Conservation (phyloP, 1,140 invertebrate species). For the Laodelphax striatellus region DNA sequence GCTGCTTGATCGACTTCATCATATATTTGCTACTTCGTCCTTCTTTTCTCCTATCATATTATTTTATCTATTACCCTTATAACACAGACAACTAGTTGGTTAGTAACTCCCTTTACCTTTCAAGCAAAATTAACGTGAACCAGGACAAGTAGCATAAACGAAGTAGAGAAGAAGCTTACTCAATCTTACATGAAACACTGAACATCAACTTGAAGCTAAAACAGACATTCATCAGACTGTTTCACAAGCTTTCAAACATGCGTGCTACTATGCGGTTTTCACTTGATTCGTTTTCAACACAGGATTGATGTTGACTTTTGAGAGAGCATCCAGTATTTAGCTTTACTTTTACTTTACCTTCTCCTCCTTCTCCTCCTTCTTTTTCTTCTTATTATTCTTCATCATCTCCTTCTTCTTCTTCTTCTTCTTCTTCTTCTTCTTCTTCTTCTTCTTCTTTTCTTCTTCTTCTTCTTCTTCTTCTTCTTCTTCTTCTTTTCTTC, state of each 20-base stretch:
- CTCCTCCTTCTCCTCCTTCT: not conserved
- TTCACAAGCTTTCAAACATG: not conserved
- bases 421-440: not conserved
- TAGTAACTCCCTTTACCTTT: too few species aligned
- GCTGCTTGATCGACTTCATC: too few species aligned
- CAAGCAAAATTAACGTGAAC: too few species aligned
- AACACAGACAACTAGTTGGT: too few species aligned
- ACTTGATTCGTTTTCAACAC: too few species aligned
- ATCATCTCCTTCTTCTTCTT: not conserved
- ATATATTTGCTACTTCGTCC: too few species aligned
- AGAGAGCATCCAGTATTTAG: not conserved
- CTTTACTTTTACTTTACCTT: not conserved
- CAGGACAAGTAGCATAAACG: too few species aligned
- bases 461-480: not conserved
- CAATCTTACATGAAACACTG: not conserved
- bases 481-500: not conserved
- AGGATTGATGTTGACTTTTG: too few species aligned
- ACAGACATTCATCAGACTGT: not conserved
- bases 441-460: not conserved
- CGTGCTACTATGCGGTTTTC: not conserved
- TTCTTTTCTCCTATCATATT: too few species aligned
- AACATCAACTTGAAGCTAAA: not conserved
- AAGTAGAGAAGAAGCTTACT: too few species aligned
- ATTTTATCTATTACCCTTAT: too few species aligned
- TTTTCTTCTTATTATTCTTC: not conserved